phyloP scores from a whole-genome alignment of 2,888 invertebrate species.

The Mythimna pallens region DNA sequence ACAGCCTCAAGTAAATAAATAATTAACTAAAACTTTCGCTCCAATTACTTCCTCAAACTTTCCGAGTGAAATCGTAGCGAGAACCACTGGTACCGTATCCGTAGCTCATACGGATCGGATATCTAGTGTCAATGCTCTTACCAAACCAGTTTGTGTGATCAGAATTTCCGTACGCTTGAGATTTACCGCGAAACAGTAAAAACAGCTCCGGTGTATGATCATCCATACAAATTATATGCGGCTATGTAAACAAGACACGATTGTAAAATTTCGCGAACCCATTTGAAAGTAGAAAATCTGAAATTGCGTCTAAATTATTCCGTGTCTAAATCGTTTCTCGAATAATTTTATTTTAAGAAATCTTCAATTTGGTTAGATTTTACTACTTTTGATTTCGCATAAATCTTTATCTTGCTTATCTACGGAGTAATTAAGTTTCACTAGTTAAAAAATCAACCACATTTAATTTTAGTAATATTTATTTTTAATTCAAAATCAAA shows the following conservation, averaged over 20 bases:
- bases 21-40: slow-evolving; percentile 47
- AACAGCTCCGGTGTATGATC: slow-evolving; percentile 26
- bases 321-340: slow-evolving; percentile 24
- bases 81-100: slow-evolving; percentile 48
- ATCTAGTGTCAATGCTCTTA: slow-evolving; percentile 65
- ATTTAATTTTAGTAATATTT: background rate
- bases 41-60: slow-evolving; percentile 51
- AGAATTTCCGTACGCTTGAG: slow-evolving; percentile 55
- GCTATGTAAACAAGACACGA: slow-evolving; percentile 41
- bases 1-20: slow-evolving; percentile 19
- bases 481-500: slow-evolving; percentile 13
- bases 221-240: slow-evolving; percentile 45
- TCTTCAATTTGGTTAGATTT: background rate
- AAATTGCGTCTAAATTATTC: slow-evolving; percentile 35
- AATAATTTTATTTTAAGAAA: slow-evolving; percentile 42
- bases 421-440: slow-evolving; percentile 25
- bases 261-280: slow-evolving; percentile 15
- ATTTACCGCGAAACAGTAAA: slow-evolving; percentile 49
- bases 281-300: slow-evolving; percentile 51
- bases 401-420: slow-evolving; percentile 19
- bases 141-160: slow-evolving; percentile 58
- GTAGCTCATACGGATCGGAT: slow-evolving; percentile 52
- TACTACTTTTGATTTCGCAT: background rate
- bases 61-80: slow-evolving; percentile 57
- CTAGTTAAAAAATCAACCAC: slow-evolving; percentile 15